Base-by-base conservation (phyloP, 1,140 invertebrate genomes). In the Drepana arcuata region DNA sequence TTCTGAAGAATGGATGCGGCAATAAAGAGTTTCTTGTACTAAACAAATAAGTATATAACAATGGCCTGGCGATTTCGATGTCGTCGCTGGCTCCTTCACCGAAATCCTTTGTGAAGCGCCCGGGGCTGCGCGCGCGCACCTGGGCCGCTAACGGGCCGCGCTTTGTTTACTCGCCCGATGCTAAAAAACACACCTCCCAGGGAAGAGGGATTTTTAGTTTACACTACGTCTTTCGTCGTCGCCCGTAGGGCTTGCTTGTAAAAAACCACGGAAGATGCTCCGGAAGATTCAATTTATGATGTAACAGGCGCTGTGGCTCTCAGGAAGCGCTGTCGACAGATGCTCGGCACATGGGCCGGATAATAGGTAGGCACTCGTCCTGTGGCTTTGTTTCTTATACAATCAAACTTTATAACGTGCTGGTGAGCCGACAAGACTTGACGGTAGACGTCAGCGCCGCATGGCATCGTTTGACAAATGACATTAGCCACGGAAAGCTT, bases 211-310 rank as follows among this genome's bases (percentile, higher is more conserved):
- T 61, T 71, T 65, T 73, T 53, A 67, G 73, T 78, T 74, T 79
- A 79, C 69, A 75, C 70, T 65, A 56, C 62, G 60, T 81, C 77
- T 73, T 64, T 81, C 77, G 68, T 78, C 65, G 51, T 70, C 63
- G 4, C 4, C 4, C 18, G 53, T 67, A 66, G 46, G 69, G 67
- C 70, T 68, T 59, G 52, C 46, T 44, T 33, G 46, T 73, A 78
- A 78, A 79, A 81, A 78, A 68, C 67, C 52, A 63, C 58, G 72
- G 75, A 75, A 75, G 72, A 56, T 41, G 57, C 48, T 49, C 67
- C 72, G 75, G 72, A 75, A 79, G 67, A 62, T 46, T 73, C 60
- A 54, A 75, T 77, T 81, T 81, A 79, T 79, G 74, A 78, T 70
- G 53, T 62, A 66, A 63, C 68, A 67, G 50, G 58, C 54, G 39